Conservation (phyloP, 2,888 invertebrate genomes). For the Pogonocherus hispidulus region DNA sequence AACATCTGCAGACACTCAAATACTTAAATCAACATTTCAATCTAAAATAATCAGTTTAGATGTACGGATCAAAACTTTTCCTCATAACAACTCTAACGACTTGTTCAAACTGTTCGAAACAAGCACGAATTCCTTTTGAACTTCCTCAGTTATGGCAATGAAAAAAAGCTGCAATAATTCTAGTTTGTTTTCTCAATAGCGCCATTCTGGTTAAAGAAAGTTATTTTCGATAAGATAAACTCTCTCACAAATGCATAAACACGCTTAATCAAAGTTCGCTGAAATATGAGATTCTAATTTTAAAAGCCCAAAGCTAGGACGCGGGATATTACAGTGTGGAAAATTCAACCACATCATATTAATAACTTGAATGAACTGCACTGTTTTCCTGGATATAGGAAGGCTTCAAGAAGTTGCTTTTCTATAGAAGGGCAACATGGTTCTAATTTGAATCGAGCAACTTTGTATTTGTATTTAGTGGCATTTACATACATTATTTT, state of each 20-base stretch:
- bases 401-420: neutral
- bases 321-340: slow-evolving; percentile 5
- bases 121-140: slow-evolving; percentile 1
- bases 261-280: slow-evolving; percentile 35
- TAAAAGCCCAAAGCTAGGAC: slow-evolving; percentile 5
- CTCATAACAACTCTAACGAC: neutral
- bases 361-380: slow-evolving; percentile 8
- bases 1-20: neutral
- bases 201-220: slow-evolving; percentile 26
- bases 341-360: slow-evolving; percentile 10
- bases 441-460: no score
- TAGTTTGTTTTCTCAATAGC: slow-evolving; percentile 17
- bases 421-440: neutral
- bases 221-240: slow-evolving; percentile 32
- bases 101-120: neutral
- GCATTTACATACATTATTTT: no score
- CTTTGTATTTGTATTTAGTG: no score
- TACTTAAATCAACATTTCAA: neutral
- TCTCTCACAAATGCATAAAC: slow-evolving; percentile 27
- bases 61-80: neutral
- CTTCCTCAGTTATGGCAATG: neutral
- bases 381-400: neutral
- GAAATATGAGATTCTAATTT: slow-evolving; percentile 33
- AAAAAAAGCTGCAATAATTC: slow-evolving; percentile 1
- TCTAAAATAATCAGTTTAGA: neutral